Evolutionary conservation across 1,140 invertebrate genomes (phyloP).

Genomic region (Anadara kagoshimensis): DNA sequence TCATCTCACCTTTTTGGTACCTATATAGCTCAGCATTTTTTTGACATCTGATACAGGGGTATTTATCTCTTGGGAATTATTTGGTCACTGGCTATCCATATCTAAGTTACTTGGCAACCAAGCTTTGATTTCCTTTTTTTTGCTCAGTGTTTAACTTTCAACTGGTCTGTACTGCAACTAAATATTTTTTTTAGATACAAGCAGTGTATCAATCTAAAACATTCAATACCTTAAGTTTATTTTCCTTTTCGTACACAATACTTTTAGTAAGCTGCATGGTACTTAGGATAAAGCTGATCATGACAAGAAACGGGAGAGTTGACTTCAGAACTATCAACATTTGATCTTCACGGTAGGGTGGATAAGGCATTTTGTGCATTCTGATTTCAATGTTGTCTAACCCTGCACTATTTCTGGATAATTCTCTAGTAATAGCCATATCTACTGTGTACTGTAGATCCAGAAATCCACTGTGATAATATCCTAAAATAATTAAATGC

Average conservation of each 20-base stretch:
- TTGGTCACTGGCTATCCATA: too few species aligned
- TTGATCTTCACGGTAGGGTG: constrained; percentile 61
- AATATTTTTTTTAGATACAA: too few species aligned
- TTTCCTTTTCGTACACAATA: constrained; percentile 71
- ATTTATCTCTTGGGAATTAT: too few species aligned
- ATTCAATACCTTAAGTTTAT: constrained; percentile 67
- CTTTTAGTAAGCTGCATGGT: constrained; percentile 64
- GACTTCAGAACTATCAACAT: constrained; percentile 46
- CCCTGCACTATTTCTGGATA: not conserved
- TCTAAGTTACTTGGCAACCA: too few species aligned
- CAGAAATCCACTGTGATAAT: constrained; percentile 81
- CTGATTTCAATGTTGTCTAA: constrained; percentile 41
- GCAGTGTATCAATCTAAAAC: too few species aligned
- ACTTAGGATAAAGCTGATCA: constrained; percentile 81
- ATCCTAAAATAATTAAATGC: constrained; percentile 77
- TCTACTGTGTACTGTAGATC: constrained; percentile 80
- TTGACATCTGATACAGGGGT: too few species aligned
- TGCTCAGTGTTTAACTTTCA: too few species aligned
- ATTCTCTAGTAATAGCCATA: constrained; percentile 76
- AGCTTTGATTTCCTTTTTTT: too few species aligned
- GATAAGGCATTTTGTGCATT: constrained; percentile 74
- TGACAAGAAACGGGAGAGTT: constrained; percentile 72
- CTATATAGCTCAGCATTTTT: too few species aligned
- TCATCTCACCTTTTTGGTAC: too few species aligned
- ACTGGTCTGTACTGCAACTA: too few species aligned